Base-by-base conservation (phyloP, 2,888 invertebrate genomes). In the Machimus atricapillus region DNA sequence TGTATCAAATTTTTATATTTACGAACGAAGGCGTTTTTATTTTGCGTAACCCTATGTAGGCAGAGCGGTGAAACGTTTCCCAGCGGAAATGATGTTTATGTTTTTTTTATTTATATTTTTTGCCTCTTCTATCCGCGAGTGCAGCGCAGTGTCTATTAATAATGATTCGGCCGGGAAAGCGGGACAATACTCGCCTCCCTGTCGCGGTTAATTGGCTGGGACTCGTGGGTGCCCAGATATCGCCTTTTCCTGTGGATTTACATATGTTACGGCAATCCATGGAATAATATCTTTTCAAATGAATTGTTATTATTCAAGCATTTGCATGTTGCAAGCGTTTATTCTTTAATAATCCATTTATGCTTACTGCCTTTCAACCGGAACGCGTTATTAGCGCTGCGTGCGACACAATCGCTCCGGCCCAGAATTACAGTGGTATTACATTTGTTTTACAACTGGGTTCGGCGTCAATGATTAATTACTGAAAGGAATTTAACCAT, bases 1-100 rank as follows among this genome's bases (percentile, higher is more conserved):
- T 52, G 52, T 52, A 81, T 81, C 56, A 81, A 81, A 81, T 81
- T 81, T 81, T 81, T 81, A 81, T 81, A 52, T 81, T 27, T 81
- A 81, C 43, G 81, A 14, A 52, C 56, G 81, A 81, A 52, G 81
- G 81, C 52, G 81, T 81, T 81, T 78, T 81, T 43, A 43, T 81
- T 81, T 81, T 56, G 81, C 81, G 52, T 81, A 81, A 52, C 23
- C 52, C 34, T 23, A 56, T 56, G 81, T 81, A 81, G 81, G 81
- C 34, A 52, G 81, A 56, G 31, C 52, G 52, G 81, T 27, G 52
- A 81, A 81, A 81, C 81, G 81, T 56, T 81, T 56, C 81, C 81
- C 81, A 81, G 34, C 81, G 81, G 81, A 81, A 81, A 81, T 81
- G 31, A 56, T 34, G 14, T 81, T 81, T 56, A 8, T 31, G 31